phyloP scores from a whole-genome alignment of 2,797 vertebrate genomes.

The Schizopygopsis pylzovi region DNA sequence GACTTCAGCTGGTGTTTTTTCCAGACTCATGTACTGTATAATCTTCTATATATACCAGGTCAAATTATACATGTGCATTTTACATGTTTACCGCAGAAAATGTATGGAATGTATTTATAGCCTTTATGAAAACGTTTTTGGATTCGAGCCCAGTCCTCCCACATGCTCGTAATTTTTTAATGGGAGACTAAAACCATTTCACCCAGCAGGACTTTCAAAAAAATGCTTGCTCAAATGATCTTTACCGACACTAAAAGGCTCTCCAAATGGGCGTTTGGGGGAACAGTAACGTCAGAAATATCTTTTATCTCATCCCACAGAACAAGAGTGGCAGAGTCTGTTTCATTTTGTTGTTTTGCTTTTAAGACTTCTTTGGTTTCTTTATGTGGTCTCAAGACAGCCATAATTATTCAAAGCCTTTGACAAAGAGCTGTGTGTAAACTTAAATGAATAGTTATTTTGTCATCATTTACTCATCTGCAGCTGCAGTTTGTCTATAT shows the following conservation, averaged over 20 bases:
- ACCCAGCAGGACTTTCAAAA: conserved; percentile 60
- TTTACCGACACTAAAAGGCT: conserved; percentile 59
- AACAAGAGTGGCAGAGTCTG: conserved; percentile 1
- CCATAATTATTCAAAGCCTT: conserved; percentile 16
- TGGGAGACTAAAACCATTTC: conserved; percentile 68
- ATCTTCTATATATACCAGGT: conserved; percentile 72
- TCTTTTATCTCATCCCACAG: background rate
- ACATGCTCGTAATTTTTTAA: conserved; percentile 70
- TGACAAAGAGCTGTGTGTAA: background rate
- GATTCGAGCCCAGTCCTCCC: conserved; percentile 67
- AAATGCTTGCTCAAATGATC: conserved; percentile 68
- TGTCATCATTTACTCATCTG: background rate
- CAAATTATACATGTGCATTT: conserved; percentile 67
- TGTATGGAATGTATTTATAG: conserved; percentile 78
- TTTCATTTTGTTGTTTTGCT: conserved; percentile 16
- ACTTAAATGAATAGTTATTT: background rate
- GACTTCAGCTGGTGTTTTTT: conserved; percentile 23
- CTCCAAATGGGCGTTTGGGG: background rate
- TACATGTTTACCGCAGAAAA: conserved; percentile 70
- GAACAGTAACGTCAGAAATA: background rate
- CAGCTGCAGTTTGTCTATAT: no score
- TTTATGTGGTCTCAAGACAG: conserved; percentile 49
- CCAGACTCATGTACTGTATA: conserved; percentile 61
- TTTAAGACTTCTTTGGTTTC: conserved; percentile 9
- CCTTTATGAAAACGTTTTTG: conserved; percentile 68